Percentiles rank a stretch among this genome's conserved stretches.
These are phyloP conservation scores for Escarpia spicata DNA, from an alignment of 2,888 invertebrate genomes.

Conservation along the genomic window DNA sequence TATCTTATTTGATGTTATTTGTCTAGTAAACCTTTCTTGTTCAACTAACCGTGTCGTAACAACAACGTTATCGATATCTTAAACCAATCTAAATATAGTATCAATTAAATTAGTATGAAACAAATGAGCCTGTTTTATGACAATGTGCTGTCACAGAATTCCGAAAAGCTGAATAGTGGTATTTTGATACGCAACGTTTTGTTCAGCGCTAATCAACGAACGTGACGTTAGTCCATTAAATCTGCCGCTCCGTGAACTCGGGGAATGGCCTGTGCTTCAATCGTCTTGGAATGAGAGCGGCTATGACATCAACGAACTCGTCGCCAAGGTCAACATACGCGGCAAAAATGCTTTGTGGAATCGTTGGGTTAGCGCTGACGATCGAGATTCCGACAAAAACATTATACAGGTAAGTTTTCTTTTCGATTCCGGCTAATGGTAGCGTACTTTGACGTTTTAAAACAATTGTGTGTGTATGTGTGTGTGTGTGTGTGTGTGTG, in stretches of 20 bases:
- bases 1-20: too few relatives aligned
- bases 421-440: neutral
- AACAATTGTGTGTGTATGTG: neutral
- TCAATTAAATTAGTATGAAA: neutral
- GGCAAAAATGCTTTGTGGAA: neutral
- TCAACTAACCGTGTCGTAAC: neutral
- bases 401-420: neutral
- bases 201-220: neutral
- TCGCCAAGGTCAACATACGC: constrained; percentile 8
- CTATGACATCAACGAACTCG: neutral
- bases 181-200: too few relatives aligned
- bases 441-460: too few relatives aligned
- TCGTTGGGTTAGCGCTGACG: neutral
- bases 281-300: neutral
- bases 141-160: too few relatives aligned
- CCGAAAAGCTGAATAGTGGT: too few relatives aligned
- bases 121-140: neutral
- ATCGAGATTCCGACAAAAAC: neutral
- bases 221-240: neutral
- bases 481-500: neutral
- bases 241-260: neutral
- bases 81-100: neutral
- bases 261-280: neutral
- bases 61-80: neutral
- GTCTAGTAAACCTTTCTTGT: neutral